phyloP scores from a whole-genome alignment of 37 sponge, comb jelly and placozoan species.

The Tethya wilhelma region DNA sequence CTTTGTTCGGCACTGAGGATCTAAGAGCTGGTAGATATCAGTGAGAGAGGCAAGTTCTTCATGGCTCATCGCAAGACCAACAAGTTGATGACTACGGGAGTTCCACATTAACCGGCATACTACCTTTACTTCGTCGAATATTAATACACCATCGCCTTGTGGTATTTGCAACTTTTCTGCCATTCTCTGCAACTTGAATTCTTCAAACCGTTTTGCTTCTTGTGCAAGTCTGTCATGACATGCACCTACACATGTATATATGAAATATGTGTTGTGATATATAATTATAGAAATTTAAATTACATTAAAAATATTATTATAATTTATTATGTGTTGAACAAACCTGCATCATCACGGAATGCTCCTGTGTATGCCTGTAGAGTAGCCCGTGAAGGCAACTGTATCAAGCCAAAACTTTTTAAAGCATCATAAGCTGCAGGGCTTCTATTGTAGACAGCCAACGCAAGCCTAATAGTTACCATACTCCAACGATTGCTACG shows the following conservation, averaged over 20 bases:
- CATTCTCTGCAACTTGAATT: constrained; percentile 3
- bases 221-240: constrained; percentile 28
- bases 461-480: constrained; percentile 32
- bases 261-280: too few species aligned
- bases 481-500: constrained; percentile 39
- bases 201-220: constrained; percentile 20
- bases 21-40: constrained; percentile 20
- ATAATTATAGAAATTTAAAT: not conserved
- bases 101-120: constrained; percentile 18
- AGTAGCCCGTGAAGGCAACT: constrained; percentile 25
- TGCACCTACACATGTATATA: too few species aligned
- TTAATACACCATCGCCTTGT: constrained; percentile 13
- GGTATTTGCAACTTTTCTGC: constrained; percentile 6
- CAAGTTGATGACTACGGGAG: constrained; percentile 4
- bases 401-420: constrained; percentile 27
- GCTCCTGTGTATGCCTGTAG: constrained; percentile 32
- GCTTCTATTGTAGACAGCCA: constrained; percentile 33
- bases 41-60: constrained; percentile 32
- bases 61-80: constrained; percentile 36
- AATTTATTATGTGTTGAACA: too few species aligned
- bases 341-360: constrained; percentile 28
- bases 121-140: constrained; percentile 42
- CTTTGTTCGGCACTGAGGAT: constrained; percentile 3
- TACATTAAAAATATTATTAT: not conserved
- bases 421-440: constrained; percentile 40